Evolutionary conservation across 2,888 invertebrate genomes (phyloP), one percentile per base, ranked within the genome.

Genomic region (Asteroscopus sphinx): DNA sequence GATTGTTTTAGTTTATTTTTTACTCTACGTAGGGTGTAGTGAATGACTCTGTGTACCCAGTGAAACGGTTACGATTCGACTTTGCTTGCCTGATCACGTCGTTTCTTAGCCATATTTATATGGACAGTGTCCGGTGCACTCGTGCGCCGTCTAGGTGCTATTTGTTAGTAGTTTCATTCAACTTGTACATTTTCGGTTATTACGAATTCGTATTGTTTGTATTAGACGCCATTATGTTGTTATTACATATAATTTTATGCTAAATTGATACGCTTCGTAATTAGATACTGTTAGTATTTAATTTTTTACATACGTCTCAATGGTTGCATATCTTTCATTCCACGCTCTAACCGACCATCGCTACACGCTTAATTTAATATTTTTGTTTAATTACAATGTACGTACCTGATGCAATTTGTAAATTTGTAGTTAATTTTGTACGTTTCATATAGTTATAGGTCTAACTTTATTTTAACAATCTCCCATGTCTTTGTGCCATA

Each of bases 341-440:
- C 89, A 87, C 76, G 74, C 76, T 79, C 76, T 78, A 79, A 77
- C 75, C 70, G 61, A 78, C 65, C 73, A 77, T 80, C 73, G 70
- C 73, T 67, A 79, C 83, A 79, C 80, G 81, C 80, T 84, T 85
- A 80, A 77, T 80, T 82, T 82, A 85, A 82, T 83, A 77, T 83
- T 77, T 83, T 75, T 53, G 65, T 83, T 82, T 77, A 77, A 77
- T 80, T 76, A 85, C 82, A 84, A 84, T 83, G 71, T 86, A 86
- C 79, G 92, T 92, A 92, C 92, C 91, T 92, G 91, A 92, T 83
- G 81, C 85, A 83, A 83, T 83, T 82, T 85, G 74, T 85, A 83
- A 82, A 84, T 81, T 71, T 85, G 76, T 90, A 88, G 86, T 87
- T 90, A 83, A 84, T 90, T 87, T 87, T 86, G 73, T 83, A 79